phyloP scores from a whole-genome alignment of 2,113 vertebrate genomes.

The Beaufortia kweichowensis region DNA sequence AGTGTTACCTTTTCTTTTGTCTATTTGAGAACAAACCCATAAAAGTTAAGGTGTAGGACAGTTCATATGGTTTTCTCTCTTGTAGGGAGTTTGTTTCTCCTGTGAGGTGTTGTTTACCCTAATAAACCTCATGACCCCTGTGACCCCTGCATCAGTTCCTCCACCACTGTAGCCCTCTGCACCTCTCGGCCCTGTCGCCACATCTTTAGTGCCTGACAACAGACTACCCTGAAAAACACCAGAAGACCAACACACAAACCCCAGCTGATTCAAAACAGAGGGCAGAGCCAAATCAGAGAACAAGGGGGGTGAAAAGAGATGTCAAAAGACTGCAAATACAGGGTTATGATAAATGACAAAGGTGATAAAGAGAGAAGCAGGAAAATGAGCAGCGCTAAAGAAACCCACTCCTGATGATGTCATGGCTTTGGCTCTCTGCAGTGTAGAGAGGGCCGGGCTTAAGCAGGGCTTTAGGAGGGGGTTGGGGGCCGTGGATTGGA shows the following conservation, averaged over 20 bases:
- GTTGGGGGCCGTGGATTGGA: constrained; percentile 32
- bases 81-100: constrained; percentile 16
- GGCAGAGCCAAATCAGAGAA: constrained; percentile 1
- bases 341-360: not conserved
- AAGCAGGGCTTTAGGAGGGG: not conserved
- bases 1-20: too few species aligned
- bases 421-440: constrained; percentile 57
- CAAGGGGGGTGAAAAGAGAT: not conserved
- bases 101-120: constrained; percentile 4
- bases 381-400: constrained; percentile 14
- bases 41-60: not conserved
- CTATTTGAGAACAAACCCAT: not conserved
- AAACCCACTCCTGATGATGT: constrained; percentile 55
- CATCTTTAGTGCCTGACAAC: constrained; percentile 39
- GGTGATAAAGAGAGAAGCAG: not conserved
- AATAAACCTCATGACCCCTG: constrained; percentile 12
- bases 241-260: constrained; percentile 23
- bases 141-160: constrained; percentile 18
- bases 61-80: not conserved
- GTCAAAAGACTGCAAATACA: not conserved
- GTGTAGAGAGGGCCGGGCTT: constrained; percentile 41
- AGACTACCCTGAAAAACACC: constrained; percentile 17
- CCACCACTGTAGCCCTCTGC: constrained; percentile 30
- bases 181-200: constrained; percentile 39
- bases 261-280: constrained; percentile 39